Evolutionary conservation across 2,797 vertebrate species (phyloP).

Genomic region (Bryconaethiops microstoma): DNA sequence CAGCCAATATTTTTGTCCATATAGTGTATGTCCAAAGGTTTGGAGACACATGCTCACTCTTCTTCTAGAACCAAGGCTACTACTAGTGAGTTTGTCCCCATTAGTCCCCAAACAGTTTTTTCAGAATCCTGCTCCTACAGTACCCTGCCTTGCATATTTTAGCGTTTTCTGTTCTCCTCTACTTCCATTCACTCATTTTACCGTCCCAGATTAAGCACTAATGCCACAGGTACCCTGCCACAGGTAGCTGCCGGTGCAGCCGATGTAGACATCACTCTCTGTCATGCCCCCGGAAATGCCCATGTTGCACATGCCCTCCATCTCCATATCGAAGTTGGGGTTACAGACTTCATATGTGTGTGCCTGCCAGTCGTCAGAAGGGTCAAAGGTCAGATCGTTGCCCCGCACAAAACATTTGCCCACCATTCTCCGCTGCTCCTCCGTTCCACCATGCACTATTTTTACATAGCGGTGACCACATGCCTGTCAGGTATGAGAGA

Average conservation of each 20-base stretch:
- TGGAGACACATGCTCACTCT: not conserved
- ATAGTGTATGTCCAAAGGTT: not conserved
- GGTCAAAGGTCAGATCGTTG: slow-evolving; percentile 82
- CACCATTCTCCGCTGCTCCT: slow-evolving; percentile 88
- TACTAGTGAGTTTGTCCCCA: not conserved
- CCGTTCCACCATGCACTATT: slow-evolving; percentile 71
- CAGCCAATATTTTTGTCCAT: too few species aligned
- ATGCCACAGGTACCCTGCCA: slow-evolving; percentile 92
- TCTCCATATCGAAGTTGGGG: slow-evolving; percentile 73
- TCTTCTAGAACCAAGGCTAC: not conserved
- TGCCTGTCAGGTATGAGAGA: slow-evolving; percentile 72
- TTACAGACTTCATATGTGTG: slow-evolving; percentile 87
- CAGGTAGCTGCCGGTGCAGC: slow-evolving; percentile 82
- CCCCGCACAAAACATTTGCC: slow-evolving; percentile 91
- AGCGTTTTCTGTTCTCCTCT: not conserved
- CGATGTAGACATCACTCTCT: slow-evolving; percentile 81
- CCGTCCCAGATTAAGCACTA: not conserved
- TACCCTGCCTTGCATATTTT: too few species aligned
- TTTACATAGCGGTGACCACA: slow-evolving; percentile 91
- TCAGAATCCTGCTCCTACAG: too few species aligned
- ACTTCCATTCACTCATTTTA: not conserved
- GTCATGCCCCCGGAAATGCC: slow-evolving; percentile 89
- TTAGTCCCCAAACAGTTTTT: not conserved
- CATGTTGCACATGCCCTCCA: slow-evolving; percentile 91
- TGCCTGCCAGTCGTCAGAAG: slow-evolving; percentile 85